Evolutionary conservation across 2,113 vertebrate species (phyloP).

Genomic region (Zosterops borbonicus): DNA sequence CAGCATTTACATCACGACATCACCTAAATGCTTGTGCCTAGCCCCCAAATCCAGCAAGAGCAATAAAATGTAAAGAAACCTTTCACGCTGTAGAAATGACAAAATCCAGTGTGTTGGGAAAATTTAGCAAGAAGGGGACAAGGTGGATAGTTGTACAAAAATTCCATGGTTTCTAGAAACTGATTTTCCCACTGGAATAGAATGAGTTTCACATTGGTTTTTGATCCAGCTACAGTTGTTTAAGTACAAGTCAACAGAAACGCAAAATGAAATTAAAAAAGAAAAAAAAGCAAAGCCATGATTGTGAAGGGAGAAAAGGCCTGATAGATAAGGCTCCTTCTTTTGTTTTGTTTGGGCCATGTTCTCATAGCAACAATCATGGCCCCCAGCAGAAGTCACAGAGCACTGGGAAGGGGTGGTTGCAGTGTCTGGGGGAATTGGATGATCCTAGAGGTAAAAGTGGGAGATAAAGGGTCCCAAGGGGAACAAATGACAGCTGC

Average conservation of each 20-base stretch:
- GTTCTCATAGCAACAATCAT: background rate
- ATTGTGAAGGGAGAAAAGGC: background rate
- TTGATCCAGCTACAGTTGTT: background rate
- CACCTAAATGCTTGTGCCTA: background rate
- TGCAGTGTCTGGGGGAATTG: background rate
- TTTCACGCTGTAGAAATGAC: background rate
- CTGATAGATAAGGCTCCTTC: background rate
- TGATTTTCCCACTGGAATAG: too few relatives aligned
- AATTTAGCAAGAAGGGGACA: background rate
- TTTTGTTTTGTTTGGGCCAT: background rate
- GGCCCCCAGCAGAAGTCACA: background rate
- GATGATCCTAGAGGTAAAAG: background rate
- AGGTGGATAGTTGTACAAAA: background rate
- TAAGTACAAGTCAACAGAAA: background rate
- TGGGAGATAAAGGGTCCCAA: fast-evolving
- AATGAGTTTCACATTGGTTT: background rate
- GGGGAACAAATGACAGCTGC: background rate
- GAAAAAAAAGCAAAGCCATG: background rate
- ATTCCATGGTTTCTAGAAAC: background rate
- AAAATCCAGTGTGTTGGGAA: background rate
- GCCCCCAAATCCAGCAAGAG: background rate
- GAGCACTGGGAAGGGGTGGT: background rate
- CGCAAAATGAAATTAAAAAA: fast-evolving
- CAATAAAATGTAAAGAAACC: background rate
- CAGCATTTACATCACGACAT: background rate